Evolutionary conservation across 2,888 invertebrate species (phyloP), one percentile per base, ranked within the genome.

Genomic region (Lasioglossum malachurum): DNA sequence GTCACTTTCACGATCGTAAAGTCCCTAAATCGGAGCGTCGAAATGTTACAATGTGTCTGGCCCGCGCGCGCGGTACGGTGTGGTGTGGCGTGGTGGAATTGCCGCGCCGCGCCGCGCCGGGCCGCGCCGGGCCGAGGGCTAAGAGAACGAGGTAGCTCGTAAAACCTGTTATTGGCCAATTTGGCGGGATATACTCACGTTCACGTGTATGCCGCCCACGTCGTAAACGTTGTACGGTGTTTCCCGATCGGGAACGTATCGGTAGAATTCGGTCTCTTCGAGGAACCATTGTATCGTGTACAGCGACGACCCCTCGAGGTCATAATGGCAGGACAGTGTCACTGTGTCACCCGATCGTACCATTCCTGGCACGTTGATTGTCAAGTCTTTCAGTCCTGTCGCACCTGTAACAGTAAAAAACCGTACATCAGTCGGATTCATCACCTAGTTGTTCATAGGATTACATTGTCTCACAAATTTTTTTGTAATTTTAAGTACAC

Each of bases 251-350:
- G 97, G 97, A 86, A 97, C 97, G 93, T 96, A 98, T 92, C 97
- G 96, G 95, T 97, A 98, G 96, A 98, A 98, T 95, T 98, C 98
- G 10, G 96, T 96, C 88, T 97, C 96, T 5, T 97, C 97, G 84
- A 97, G 96, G 95, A 97, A 97, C 98, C 98, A 98, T 94, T 97
- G 96, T 93, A 98, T 97, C 87, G 97, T 97, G 95, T 98, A 98
- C 8, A 98, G 96, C 74, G 91, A 83, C 49, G 90, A 92, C 12
- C 92, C 92, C 64, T 95, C 93, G 49, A 95, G 89, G 35, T 95
- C 94, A 87, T 95, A 95, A 88, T 93, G 90, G 85, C 95, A 95
- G 49, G 94, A 93, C 14, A 95, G 89, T 19, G 93, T 92, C 80
- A 94, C 95, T 23, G 95, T 93, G 85, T 95, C 95, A 23, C 94